Base-by-base conservation (phyloP, 2,888 invertebrate genomes). In the Aphidoletes aphidimyza region DNA sequence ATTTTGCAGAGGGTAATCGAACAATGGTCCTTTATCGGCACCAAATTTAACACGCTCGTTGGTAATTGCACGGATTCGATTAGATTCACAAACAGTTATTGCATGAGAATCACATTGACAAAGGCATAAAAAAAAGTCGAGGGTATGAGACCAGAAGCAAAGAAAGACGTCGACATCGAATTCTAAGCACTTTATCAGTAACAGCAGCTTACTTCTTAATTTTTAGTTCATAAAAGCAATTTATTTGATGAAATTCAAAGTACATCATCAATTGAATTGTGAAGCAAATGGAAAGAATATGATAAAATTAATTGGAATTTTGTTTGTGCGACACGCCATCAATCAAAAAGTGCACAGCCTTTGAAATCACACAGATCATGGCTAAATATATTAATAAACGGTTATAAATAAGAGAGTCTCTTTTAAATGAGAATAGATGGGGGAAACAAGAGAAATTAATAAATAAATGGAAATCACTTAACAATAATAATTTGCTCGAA, bases 391-490 rank as follows among this genome's bases (percentile, higher is more conserved):
- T 78, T 36, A 81, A 37, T 37, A 3, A n/a, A 37, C n/a, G 37
- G n/a, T 22, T 37, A 3, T n/a, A 19, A 37, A 81, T 37, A 81
- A 37, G n/a, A 37, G 17, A 2, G 19, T 81, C 6, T 11, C 34
- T 5, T 14, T 69, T 11, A 34, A 69, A 69, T n/a, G 5, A 22
- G 11, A 5, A 5, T 26, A 2, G 54, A 54, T 0, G 26, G 54
- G 30, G 3, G 22, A 26, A n/a, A 11, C 22, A 69, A 30, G 30
- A 34, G n/a, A 30, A 69, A 69, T 37, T 81, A 81, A 81, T 81
- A 81, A 81, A 81, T 37, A 37, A 78, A 19, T 6, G 78, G n/a
- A n/a, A 81, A 81, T 37, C 36, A 81, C 22, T 81, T 37, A 81
- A 81, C 81, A 81, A 37, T 81, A 37, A 37, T 81, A 81, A 37